phyloP scores from a whole-genome alignment of 2,888 invertebrate genomes.

The Diploptera punctata region DNA sequence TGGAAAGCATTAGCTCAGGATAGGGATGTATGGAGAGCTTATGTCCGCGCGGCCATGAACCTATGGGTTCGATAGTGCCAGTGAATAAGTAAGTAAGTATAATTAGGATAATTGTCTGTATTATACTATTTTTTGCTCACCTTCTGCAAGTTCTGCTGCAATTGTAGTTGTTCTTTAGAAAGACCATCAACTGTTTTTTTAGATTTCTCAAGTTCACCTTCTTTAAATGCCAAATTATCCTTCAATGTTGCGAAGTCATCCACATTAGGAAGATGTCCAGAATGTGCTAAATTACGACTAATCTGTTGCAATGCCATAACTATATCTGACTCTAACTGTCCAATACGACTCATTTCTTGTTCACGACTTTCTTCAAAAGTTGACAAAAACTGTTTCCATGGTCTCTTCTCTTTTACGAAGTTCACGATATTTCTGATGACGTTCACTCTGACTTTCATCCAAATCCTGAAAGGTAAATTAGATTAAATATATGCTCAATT shows the following conservation, averaged over 20 bases:
- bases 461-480: conserved; percentile 59
- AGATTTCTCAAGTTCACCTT: conserved; percentile 65
- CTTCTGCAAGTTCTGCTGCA: conserved; percentile 56
- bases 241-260: conserved; percentile 50
- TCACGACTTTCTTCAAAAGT: conserved; percentile 67
- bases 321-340: conserved; percentile 67
- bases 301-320: conserved; percentile 70
- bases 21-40: no score
- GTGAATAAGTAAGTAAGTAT: no score
- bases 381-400: conserved; percentile 77
- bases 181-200: conserved; percentile 68
- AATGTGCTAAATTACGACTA: conserved; percentile 61
- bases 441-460: conserved; percentile 73
- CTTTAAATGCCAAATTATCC: conserved; percentile 59
- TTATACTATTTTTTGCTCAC: conserved; percentile 49
- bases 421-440: conserved; percentile 81
- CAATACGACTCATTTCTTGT: conserved; percentile 68
- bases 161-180: conserved; percentile 62
- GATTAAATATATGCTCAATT: no score
- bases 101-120: no score
- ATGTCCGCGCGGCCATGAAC: no score
- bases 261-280: conserved; percentile 37
- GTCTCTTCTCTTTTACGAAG: conserved; percentile 80
- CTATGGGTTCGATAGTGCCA: no score
- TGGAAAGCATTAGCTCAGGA: no score